Evolutionary conservation across 2,888 invertebrate species (phyloP), one percentile per base, ranked within the genome.

Genomic region (Thymelicus sylvestris): DNA sequence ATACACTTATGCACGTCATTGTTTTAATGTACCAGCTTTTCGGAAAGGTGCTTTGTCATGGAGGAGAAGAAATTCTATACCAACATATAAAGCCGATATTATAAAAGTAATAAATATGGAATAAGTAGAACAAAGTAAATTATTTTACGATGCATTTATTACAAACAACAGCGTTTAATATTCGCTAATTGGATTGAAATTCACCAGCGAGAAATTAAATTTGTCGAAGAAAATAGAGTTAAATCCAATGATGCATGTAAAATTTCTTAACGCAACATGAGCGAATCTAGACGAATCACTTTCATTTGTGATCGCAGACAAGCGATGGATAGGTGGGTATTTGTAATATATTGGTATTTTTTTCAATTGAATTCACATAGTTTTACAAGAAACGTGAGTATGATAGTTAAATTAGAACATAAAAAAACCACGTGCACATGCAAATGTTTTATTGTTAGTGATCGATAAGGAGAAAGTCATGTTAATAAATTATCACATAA

Each of bases 191-290:
- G 48, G 6, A 71, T 15, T 60, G 48, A 68, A 68, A 67, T 71
- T 61, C 38, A 60, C 39, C 57, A 48, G 10, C 31, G 60, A 61
- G 48, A 52, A 61, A 52, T 59, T 55, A 47, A 74, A 69, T 75
- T 73, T 68, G 61, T 60, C 67, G 69, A 74, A 71, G 73, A 75
- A 77, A 74, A 75, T 66, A 68, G 73, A 74, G 75, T 67, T 75
- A 71, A 70, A 74, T 74, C 71, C 72, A 75, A 78, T 79, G 78
- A 80, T 79, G 78, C 79, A 78, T 79, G 78, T 72, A 74, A 76
- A 76, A 78, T 78, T 74, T 76, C 74, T 76, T 72, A 79, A 77
- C 78, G 77, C 79, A 76, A 76, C 74, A 72, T 72, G 72, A 72
- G 68, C 74, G 74, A 75, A 75, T 71, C 71, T 73, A 62, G 67